These are phyloP conservation scores for Psammodynastes pulverulentus DNA, from an alignment of 2,113 vertebrate genomes.

Conservation along the genomic window DNA sequence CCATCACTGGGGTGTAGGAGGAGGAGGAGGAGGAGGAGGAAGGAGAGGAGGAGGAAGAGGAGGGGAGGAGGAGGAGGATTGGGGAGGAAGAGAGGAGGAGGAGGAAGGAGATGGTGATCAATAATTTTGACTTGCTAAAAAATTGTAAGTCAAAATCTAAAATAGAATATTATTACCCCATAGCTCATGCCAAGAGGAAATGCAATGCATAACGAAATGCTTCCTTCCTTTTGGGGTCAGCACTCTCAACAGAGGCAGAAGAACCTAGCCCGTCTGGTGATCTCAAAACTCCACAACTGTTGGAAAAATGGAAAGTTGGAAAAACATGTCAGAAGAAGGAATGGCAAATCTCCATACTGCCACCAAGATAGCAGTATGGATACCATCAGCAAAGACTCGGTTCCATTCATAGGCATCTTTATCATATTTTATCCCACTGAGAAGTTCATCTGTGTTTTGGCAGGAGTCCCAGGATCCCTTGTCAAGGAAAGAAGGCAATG, in stretches of 20 bases:
- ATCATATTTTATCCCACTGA: neutral
- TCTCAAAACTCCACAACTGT: neutral
- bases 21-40: too few species aligned
- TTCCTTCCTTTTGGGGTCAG: neutral
- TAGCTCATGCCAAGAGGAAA: neutral
- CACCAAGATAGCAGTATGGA: neutral
- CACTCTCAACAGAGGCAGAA: neutral
- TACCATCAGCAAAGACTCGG: neutral
- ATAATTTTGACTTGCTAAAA: neutral
- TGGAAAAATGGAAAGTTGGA: neutral
- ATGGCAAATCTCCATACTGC: neutral
- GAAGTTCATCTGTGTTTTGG: neutral
- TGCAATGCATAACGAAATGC: neutral
- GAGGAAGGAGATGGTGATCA: neutral
- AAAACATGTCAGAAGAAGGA: neutral
- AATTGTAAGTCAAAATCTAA: neutral
- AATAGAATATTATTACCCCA: neutral
- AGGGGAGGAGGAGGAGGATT: too few species aligned
- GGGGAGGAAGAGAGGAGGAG: too few species aligned
- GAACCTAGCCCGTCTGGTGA: neutral
- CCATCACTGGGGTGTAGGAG: neutral
- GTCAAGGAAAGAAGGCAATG: neutral
- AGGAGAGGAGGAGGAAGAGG: too few species aligned
- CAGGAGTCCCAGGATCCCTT: too few species aligned
- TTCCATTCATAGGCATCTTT: neutral